Evolutionary conservation across 2,113 vertebrate genomes (phyloP).

Genomic region (Pogona vitticeps): DNA sequence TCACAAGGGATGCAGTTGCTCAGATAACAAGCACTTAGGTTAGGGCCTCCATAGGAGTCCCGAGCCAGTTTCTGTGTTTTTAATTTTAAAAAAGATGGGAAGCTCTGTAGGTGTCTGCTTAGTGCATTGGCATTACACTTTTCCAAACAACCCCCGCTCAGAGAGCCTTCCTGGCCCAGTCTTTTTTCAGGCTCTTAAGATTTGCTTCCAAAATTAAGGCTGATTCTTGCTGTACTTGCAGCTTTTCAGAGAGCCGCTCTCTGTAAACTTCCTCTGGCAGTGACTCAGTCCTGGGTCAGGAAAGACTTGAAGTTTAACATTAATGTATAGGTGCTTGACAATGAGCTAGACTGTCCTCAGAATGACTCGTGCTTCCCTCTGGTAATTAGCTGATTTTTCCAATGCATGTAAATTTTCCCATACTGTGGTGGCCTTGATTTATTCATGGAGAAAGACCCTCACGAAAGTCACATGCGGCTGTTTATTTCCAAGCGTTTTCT

Average conservation of each 20-base stretch:
- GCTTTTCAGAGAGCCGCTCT: background rate
- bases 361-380: conserved; percentile 57
- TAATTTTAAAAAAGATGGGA: background rate
- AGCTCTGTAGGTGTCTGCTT: too few species aligned
- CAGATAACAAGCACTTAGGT: background rate
- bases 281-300: background rate
- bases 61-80: background rate
- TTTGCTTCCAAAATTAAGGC: background rate
- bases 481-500: conserved; percentile 45
- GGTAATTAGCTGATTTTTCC: conserved; percentile 60
- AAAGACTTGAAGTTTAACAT: conserved; percentile 13
- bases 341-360: conserved; percentile 35
- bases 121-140: too few species aligned
- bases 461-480: conserved; percentile 46
- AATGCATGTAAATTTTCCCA: conserved; percentile 56
- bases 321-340: conserved; percentile 23
- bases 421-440: conserved; percentile 12
- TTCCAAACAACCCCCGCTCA: background rate
- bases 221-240: background rate
- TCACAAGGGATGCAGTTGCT: too few species aligned
- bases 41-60: background rate
- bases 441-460: conserved; percentile 32
- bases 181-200: background rate
- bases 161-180: background rate
- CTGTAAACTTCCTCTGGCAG: conserved; percentile 40